Evolutionary conservation across 92 coral and sea anemone species (phyloP).

Genomic region (Umimayanthus kanabou): DNA sequence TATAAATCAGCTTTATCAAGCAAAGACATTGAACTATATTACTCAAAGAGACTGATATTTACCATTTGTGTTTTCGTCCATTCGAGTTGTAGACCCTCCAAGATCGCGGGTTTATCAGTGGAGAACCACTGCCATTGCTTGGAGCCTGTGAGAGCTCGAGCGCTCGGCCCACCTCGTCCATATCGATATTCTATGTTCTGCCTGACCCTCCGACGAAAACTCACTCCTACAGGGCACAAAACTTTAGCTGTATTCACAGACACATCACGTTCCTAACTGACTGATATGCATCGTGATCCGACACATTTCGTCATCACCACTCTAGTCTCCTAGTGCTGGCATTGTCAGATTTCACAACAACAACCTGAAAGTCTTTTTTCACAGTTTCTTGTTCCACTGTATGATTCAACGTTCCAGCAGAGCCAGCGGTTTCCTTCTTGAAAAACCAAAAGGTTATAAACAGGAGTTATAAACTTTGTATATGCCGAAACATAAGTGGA

Average conservation of each 20-base stretch:
- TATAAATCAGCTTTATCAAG: not conserved
- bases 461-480: no score
- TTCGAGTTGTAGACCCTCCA: slow-evolving; percentile 7
- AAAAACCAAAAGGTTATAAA: no score
- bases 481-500: no score
- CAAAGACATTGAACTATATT: not conserved
- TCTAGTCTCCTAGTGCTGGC: no score
- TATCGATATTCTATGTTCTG: not conserved
- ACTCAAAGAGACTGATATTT: not conserved
- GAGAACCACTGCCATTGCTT: not conserved
- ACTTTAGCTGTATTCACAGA: not conserved
- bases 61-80: slow-evolving; percentile 4
- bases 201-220: not conserved
- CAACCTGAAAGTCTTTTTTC: no score
- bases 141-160: not conserved
- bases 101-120: not conserved
- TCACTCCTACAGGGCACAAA: not conserved
- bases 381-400: no score
- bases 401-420: no score
- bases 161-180: slow-evolving; percentile 4
- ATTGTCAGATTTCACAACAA: no score
- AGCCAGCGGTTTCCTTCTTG: no score
- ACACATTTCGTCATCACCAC: no score
- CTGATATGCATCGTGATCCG: no score
- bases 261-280: not conserved